These are phyloP conservation scores for Brachionus koreanus DNA, from an alignment of 1,140 invertebrate species.

Conservation along the genomic window DNA sequence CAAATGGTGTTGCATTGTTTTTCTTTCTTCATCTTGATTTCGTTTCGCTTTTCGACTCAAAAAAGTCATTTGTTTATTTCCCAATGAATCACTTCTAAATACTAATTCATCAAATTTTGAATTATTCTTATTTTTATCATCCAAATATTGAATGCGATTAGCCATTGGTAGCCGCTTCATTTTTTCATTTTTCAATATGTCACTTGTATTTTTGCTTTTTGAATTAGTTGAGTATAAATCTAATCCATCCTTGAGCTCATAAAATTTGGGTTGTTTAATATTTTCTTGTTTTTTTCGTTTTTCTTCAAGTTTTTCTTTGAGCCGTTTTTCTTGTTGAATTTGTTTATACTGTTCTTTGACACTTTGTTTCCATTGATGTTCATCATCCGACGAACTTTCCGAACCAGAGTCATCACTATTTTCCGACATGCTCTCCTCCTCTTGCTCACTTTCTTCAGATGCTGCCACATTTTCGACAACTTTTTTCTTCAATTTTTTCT, in stretches of 20 bases:
- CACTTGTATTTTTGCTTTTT: not conserved
- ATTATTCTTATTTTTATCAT: conserved; percentile 60
- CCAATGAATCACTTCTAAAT: not conserved
- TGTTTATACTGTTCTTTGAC: conserved; percentile 69
- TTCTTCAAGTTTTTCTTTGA: conserved; percentile 52
- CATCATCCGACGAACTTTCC: conserved; percentile 65
- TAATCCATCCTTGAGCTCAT: conserved; percentile 66
- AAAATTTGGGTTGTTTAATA: conserved; percentile 61
- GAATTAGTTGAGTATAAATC: conserved; percentile 58
- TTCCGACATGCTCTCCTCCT: conserved; percentile 57
- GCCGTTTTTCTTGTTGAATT: conserved; percentile 58
- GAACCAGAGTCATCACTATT: conserved; percentile 53
- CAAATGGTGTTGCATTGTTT: conserved; percentile 65
- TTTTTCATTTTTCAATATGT: conserved; percentile 45
- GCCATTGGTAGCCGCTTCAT: conserved; percentile 20
- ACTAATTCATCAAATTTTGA: conserved; percentile 49
- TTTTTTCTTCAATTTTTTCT: conserved; percentile 63
- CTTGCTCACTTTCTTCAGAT: conserved; percentile 50
- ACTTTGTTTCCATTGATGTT: conserved; percentile 72
- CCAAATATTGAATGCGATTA: conserved; percentile 42
- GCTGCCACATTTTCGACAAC: conserved; percentile 62
- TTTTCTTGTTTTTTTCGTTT: conserved; percentile 31
- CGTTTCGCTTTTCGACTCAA: not conserved
- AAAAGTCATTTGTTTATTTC: conserved; percentile 40
- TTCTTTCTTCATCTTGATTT: conserved; percentile 45